Evolutionary conservation across 2,888 invertebrate species (phyloP).

Genomic region (Vesta saturnalis): DNA sequence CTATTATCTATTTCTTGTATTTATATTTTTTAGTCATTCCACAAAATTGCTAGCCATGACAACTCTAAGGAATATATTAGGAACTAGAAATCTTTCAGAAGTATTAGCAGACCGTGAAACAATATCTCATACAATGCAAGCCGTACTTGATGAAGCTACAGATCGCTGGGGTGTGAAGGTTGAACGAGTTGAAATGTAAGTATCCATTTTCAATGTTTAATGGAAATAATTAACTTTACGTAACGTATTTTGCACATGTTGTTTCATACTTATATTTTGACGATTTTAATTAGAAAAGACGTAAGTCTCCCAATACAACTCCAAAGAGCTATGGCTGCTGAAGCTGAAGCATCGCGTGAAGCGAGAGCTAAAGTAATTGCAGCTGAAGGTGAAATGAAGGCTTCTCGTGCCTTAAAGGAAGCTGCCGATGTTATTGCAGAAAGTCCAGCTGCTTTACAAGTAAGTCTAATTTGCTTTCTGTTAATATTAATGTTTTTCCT

Average conservation of each 20-base stretch:
- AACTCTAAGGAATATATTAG: constrained; percentile 81
- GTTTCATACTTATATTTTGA: not conserved
- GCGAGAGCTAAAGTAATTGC: too few species aligned
- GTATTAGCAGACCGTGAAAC: constrained; percentile 91
- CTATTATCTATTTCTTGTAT: too few species aligned
- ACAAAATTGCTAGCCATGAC: constrained; percentile 85
- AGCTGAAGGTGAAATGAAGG: too few species aligned
- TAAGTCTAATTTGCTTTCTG: constrained; percentile 82
- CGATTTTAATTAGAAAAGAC: constrained; percentile 72
- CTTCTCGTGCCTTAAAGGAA: too few species aligned
- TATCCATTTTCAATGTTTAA: not conserved
- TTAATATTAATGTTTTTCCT: constrained; percentile 9
- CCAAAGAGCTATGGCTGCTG: too few species aligned
- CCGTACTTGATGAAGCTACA: too few species aligned
- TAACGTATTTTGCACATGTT: too few species aligned
- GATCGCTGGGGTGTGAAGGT: constrained; percentile 95
- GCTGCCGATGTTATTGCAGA: too few species aligned
- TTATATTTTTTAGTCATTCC: too few species aligned
- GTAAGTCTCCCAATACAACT: constrained; percentile 81
- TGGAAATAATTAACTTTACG: too few species aligned
- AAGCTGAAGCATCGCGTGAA: too few species aligned
- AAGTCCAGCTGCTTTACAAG: too few species aligned
- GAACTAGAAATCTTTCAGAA: constrained; percentile 92
- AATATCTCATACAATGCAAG: constrained; percentile 89
- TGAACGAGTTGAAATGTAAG: constrained; percentile 93